Conservation (phyloP, 35 echinoderm and acorn worm genomes). For the Acanthaster planci region DNA sequence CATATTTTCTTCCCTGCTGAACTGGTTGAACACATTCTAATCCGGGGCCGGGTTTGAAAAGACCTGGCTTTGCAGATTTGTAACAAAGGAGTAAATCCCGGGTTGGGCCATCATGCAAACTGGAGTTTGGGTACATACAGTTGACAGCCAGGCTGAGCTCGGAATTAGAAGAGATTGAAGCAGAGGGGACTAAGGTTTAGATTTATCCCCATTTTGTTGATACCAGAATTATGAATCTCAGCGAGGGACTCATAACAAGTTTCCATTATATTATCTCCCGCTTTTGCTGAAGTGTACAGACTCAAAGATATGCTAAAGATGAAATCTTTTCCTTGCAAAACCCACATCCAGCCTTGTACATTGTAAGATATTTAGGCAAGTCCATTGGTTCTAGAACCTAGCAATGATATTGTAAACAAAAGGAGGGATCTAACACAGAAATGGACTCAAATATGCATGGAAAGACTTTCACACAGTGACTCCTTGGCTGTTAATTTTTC, state of each 20-base stretch:
- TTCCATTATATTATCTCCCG: neutral
- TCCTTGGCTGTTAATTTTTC: no score
- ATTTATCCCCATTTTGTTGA: neutral
- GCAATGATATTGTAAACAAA: no score
- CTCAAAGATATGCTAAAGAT: no score
- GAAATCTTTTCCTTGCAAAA: no score
- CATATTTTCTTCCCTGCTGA: neutral
- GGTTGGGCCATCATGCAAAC: neutral
- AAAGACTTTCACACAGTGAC: no score
- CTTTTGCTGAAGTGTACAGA: neutral
- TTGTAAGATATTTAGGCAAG: no score
- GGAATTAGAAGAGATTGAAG: neutral
- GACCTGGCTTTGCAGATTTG: neutral
- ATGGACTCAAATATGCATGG: no score
- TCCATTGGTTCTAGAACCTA: no score
- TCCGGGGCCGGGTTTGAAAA: neutral
- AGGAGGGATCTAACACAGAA: no score
- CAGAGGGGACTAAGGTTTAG: neutral
- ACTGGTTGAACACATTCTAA: neutral
- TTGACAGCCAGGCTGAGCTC: neutral
- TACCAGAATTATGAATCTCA: neutral
- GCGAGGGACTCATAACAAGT: neutral
- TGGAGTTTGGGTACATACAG: neutral
- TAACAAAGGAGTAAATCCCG: slow-evolving; percentile 12
- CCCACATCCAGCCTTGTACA: no score